A percentile compares a stretch with the other conserved stretches of the same genome.
Conservation (phyloP, 2,888 invertebrate species). For the Dasypogon diadema region DNA sequence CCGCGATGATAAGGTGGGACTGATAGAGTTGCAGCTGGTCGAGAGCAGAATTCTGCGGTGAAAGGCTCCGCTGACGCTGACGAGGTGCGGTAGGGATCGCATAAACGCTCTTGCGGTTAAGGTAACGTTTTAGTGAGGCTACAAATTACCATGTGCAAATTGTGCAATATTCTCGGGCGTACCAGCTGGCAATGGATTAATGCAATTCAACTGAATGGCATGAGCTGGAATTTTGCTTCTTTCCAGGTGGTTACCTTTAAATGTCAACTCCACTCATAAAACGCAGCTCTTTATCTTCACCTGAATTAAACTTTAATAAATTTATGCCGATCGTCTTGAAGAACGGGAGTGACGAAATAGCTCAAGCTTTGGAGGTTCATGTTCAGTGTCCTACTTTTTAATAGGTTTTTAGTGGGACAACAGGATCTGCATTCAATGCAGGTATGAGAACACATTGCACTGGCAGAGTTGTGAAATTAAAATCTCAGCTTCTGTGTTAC, state of each 20-base stretch:
- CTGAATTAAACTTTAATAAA: neutral
- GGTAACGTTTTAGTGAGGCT: slow-evolving; percentile 21
- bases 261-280: neutral
- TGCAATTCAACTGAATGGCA: neutral
- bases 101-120: slow-evolving; percentile 32
- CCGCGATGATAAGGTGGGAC: neutral
- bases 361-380: no score
- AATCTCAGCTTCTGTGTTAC: no score
- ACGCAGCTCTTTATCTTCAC: neutral
- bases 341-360: no score
- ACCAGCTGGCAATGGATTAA: slow-evolving; percentile 12
- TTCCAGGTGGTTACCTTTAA: slow-evolving; percentile 16
- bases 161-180: slow-evolving; percentile 21
- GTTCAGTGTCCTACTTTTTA: no score
- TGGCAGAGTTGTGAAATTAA: no score
- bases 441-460: no score
- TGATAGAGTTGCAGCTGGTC: slow-evolving; percentile 27
- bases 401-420: no score
- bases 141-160: slow-evolving; percentile 36
- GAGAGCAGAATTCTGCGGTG: neutral
- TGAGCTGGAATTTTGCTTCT: neutral
- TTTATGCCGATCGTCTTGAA: neutral
- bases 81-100: slow-evolving; percentile 5
- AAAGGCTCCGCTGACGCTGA: slow-evolving; percentile 8
- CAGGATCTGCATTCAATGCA: no score